Evolutionary conservation across 2,113 vertebrate species (phyloP).

Genomic region (Pseudopodoces humilis): DNA sequence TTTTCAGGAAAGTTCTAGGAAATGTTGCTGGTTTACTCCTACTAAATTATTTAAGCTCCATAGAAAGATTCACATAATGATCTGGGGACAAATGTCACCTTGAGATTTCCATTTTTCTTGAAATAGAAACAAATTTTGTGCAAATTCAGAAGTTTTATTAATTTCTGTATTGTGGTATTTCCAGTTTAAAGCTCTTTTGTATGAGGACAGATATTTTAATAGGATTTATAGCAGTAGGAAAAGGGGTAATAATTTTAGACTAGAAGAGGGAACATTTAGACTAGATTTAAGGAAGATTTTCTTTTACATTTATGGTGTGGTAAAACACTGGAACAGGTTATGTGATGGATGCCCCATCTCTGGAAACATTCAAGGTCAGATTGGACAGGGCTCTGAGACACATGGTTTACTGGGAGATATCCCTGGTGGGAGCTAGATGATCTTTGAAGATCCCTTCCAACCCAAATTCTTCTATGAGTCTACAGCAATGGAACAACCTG

Average conservation of each 20-base stretch:
- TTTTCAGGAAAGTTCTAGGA: neutral
- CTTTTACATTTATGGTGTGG: neutral
- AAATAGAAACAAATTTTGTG: neutral
- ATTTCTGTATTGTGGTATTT: neutral
- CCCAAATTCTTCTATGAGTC: neutral
- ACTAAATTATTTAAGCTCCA: neutral
- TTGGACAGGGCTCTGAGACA: neutral
- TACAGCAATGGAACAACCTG: neutral
- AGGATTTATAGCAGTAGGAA: rapidly evolving
- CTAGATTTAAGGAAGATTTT: neutral
- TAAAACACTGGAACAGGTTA: neutral
- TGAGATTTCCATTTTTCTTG: neutral
- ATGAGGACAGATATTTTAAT: neutral
- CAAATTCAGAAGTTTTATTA: neutral
- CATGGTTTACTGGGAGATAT: neutral
- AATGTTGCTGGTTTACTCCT: neutral
- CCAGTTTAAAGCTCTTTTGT: neutral
- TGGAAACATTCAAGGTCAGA: neutral
- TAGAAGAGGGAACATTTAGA: neutral
- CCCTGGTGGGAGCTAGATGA: neutral
- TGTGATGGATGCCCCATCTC: neutral
- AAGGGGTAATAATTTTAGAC: neutral
- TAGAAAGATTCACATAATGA: neutral
- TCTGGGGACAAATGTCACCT: neutral
- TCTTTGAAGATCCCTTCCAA: neutral